Evolutionary conservation across 2,797 vertebrate species (phyloP), one percentile per base, ranked within the genome.

Genomic region (Myotis daubentonii): DNA sequence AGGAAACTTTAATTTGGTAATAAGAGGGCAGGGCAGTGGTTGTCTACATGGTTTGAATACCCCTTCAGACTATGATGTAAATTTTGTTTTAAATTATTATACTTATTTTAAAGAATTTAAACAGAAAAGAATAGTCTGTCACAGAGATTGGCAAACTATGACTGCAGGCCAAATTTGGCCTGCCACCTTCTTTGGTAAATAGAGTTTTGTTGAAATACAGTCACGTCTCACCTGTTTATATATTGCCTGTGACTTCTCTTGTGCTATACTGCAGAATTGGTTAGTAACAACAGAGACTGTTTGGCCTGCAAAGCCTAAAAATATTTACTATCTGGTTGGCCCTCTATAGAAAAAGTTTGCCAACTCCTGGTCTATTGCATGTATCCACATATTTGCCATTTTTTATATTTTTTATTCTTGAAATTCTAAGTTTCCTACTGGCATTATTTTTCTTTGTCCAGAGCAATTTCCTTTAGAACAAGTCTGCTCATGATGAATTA

Each of bases 351-450:
- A 89, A 82, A 87, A 53, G 13, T 81, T 90, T 94, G 71, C 49
- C 8, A 57, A 41, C 49, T 66, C 47, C 10, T 81, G 2, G 17
- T 87, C 6, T 83, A 4, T 80, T 47, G n/a, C 11, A 71, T 30
- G 13, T 87, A 66, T 22, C 11, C 11, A 76, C 30, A 8, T 76
- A 41, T 23, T 88, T 88, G 51, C 25, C 41, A 53, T 75, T 79
- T 83, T 91, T 93, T 15, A 66, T 74, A 41, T 60, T 72, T 91
- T 89, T 85, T 44, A 92, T 89, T 94, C 16, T 79, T 76, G 89
- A 95, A 89, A 95, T 94, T 82, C 2, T 81, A 22, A 85, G 13
- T 55, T 93, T 87, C 19, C 71, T 92, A 41, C 6, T 86, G 28
- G 6, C 28, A 33, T 94, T 88, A 41, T 92, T 92, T 66, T n/a